phyloP scores from a whole-genome alignment of 2,797 vertebrate genomes.

The Myioborus melanocephalus region DNA sequence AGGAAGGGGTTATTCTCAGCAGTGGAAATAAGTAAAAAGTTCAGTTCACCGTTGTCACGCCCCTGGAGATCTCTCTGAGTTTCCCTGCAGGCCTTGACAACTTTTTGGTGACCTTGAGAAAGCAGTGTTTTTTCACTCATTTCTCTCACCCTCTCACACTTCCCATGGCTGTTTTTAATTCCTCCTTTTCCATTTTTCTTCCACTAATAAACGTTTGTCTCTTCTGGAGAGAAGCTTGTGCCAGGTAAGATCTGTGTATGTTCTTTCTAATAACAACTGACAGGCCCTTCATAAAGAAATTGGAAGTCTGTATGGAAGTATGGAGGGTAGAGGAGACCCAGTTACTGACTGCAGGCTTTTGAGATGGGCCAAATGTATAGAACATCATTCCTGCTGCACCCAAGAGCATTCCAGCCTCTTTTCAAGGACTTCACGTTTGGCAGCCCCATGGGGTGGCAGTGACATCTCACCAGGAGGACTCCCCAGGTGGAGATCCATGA shows the following conservation, averaged over 20 bases:
- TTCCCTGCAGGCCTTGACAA: background rate
- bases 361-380: background rate
- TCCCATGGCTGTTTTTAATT: background rate
- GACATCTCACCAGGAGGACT: background rate
- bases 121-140: background rate
- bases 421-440: background rate
- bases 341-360: background rate
- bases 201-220: background rate
- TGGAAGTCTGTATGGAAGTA: background rate
- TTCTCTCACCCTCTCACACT: background rate
- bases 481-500: accelerated
- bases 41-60: accelerated
- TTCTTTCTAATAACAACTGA: background rate
- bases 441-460: background rate
- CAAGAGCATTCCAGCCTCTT: background rate
- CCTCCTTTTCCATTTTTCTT: background rate
- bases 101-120: background rate
- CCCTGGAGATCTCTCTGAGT: accelerated
- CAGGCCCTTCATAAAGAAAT: background rate
- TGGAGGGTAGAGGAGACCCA: background rate
- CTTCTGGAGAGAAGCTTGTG: background rate
- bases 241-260: background rate
- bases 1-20: background rate
- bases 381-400: background rate
- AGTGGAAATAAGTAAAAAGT: background rate